A percentile compares a stretch with the other conserved stretches of the same genome.
Conservation (phyloP, 2,797 vertebrate genomes). For the Crocidura indochinensis region DNA sequence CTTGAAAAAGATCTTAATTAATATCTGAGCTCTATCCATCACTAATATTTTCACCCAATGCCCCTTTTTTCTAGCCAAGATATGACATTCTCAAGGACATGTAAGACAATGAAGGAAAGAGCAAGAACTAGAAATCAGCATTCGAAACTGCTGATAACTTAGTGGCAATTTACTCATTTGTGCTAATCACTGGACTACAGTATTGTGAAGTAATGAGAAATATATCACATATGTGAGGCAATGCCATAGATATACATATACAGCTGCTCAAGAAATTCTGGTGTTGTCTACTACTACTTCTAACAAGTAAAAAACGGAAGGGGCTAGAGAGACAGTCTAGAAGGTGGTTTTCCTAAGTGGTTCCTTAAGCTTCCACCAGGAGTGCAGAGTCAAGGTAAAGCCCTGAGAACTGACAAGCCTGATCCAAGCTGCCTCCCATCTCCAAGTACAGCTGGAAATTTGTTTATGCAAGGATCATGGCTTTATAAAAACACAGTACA, state of each 20-base stretch:
- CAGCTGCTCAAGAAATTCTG: not conserved
- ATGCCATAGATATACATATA: not conserved
- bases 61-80: not conserved
- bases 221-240: not conserved
- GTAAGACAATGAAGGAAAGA: not conserved
- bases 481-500: not conserved
- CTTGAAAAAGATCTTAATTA: not conserved
- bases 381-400: too few relatives aligned
- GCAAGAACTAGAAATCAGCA: not conserved
- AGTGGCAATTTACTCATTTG: not conserved
- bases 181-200: constrained; percentile 18
- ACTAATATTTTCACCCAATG: not conserved
- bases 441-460: not conserved
- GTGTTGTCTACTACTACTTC: not conserved
- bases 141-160: not conserved
- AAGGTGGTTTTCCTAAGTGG: not conserved
- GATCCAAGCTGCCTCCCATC: too few relatives aligned
- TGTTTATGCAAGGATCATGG: not conserved
- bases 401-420: too few relatives aligned
- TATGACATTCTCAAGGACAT: not conserved
- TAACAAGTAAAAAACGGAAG: not conserved
- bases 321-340: too few relatives aligned
- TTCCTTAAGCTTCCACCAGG: not conserved
- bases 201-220: not conserved
- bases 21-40: not conserved